Percentiles rank a stretch among this genome's conserved stretches.
These are phyloP conservation scores for Tadarida brasiliensis DNA, from an alignment of 2,797 vertebrate genomes.

Conservation along the genomic window DNA sequence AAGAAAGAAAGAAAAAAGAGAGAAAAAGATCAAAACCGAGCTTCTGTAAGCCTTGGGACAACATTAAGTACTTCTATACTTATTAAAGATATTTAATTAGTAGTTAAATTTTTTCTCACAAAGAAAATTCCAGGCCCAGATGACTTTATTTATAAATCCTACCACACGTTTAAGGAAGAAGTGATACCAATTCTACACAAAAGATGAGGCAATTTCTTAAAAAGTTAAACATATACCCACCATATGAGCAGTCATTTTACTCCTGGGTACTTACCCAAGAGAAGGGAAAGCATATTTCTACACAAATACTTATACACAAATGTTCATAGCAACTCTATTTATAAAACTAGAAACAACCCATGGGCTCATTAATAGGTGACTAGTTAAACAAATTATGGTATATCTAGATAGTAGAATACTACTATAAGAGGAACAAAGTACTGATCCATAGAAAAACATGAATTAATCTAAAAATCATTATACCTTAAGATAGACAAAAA, in stretches of 20 bases:
- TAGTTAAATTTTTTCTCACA: not conserved
- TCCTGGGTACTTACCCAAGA: not conserved
- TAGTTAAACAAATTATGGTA: not conserved
- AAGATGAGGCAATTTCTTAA: not conserved
- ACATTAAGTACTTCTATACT: not conserved
- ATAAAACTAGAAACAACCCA: not conserved
- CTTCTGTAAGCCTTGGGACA: not conserved
- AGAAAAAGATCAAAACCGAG: not conserved
- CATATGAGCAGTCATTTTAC: not conserved
- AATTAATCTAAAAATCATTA: not conserved
- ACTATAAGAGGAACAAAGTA: not conserved
- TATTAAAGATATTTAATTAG: not conserved
- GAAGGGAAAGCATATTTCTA: not conserved
- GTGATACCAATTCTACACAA: not conserved
- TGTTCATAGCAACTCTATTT: not conserved
- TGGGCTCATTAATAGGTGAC: not conserved
- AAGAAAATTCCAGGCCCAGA: not conserved
- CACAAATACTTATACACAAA: not conserved
- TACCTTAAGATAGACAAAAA: not conserved
- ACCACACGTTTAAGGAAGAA: constrained; percentile 1
- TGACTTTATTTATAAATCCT: not conserved
- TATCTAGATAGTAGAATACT: not conserved
- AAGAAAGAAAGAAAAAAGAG: not conserved
- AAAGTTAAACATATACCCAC: not conserved
- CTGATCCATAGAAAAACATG: not conserved